Base-by-base conservation (phyloP, 2,113 vertebrate genomes). In the Proterorhinus semilunaris region DNA sequence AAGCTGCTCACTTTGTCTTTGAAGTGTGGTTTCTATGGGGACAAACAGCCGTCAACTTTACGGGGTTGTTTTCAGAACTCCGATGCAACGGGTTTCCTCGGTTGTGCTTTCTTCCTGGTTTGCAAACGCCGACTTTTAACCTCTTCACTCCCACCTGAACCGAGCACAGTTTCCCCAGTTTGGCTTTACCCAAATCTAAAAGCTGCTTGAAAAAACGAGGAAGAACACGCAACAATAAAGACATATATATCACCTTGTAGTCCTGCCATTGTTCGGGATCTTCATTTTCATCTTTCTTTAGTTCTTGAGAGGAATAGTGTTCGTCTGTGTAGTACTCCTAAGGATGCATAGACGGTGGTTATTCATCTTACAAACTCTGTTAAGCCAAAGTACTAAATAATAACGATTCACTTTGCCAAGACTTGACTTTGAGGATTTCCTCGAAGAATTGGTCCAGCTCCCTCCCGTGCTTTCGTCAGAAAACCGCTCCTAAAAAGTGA, bases 1-100 rank as follows among this genome's bases (percentile, higher is more conserved):
- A 88, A 16, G 49, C 13, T 46, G 10, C 9, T 71, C 43, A 84
- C 79, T 79, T 75, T 88, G 36, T 45, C 57, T 62, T 83, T 91
- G 46, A 73, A 8, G n/a, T 1, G 36, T 48, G 83, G 83, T 53
- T 86, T 89, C 86, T 88, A 36, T 36, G 27, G 27, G 3, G 27
- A 36, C 27, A 36, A 3, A 36, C 1, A 36, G 27, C 4, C 2
- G 1, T 36, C 27, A 36, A 36, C 27, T 36, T 36, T 36, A 36
- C 27, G 27, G 27, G 27, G 27, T 36, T 36, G 27, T 36, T 36
- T 36, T 5, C 27, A 36, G 27, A 36, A 36, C 27, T 36, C 4
- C 27, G 27, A 36, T 36, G 27, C 27, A 36, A 36, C 27, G 4
- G 27, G 27, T 27, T 27, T 27, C 3, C 27, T 27, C 27, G 27